Evolutionary conservation across 2,888 invertebrate genomes (phyloP).

Genomic region (Papilio elwesi): DNA sequence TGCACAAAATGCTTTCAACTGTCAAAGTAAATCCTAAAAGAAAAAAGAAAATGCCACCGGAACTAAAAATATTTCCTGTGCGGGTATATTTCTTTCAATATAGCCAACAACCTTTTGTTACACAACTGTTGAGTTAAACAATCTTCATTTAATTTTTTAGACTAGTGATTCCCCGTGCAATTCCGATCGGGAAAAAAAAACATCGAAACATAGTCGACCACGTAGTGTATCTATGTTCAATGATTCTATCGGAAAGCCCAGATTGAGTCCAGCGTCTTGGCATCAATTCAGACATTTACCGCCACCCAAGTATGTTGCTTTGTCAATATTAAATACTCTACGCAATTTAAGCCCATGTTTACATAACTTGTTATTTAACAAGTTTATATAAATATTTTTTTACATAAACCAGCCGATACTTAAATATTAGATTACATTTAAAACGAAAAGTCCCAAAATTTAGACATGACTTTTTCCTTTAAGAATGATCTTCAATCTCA

Average conservation of each 20-base stretch:
- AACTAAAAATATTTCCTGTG: constrained; percentile 77
- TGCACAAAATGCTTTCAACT: constrained; percentile 71
- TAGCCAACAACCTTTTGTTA: constrained; percentile 1
- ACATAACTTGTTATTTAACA: too few relatives aligned
- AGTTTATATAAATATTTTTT: too few relatives aligned
- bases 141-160: constrained; percentile 55
- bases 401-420: too few relatives aligned
- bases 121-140: constrained; percentile 11
- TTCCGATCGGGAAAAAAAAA: constrained; percentile 74
- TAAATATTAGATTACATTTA: too few relatives aligned
- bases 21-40: constrained; percentile 70
- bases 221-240: constrained; percentile 79
- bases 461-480: too few relatives aligned
- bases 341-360: background rate
- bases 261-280: constrained; percentile 78
- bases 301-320: constrained; percentile 70
- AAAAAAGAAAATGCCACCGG: constrained; percentile 83
- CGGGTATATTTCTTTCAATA: constrained; percentile 56
- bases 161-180: constrained; percentile 79
- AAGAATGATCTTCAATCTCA: too few relatives aligned
- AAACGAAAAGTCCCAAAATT: too few relatives aligned
- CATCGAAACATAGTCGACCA: constrained; percentile 66
- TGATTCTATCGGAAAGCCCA: constrained; percentile 70
- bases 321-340: too few relatives aligned
- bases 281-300: constrained; percentile 78